Percentiles rank a stretch among this genome's conserved stretches.
phyloP scores from a whole-genome alignment of 2,888 invertebrate species.

The Seira sanloemensis region DNA sequence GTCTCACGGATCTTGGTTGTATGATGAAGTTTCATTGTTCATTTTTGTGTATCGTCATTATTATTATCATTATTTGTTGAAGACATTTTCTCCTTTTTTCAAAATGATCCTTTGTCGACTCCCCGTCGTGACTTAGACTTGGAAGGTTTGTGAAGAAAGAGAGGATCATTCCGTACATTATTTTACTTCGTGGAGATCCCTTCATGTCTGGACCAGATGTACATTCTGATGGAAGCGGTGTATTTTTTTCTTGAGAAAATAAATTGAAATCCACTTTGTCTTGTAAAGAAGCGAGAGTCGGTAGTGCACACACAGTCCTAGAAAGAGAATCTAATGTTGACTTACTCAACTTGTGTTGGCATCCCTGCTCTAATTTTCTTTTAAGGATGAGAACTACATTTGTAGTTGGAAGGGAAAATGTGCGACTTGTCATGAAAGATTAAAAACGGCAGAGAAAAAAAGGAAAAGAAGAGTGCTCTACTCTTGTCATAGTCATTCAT shows the following conservation, averaged over 20 bases:
- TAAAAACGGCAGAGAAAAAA: too few relatives aligned
- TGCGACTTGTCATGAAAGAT: slow-evolving; percentile 1
- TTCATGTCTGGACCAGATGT: not conserved
- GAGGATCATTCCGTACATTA: not conserved
- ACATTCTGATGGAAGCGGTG: slow-evolving; percentile 2
- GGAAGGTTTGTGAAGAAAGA: not conserved
- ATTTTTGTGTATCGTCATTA: slow-evolving; percentile 19
- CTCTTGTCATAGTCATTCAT: not conserved
- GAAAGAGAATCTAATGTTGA: not conserved
- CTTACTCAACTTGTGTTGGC: not conserved
- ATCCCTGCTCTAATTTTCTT: slow-evolving; percentile 4
- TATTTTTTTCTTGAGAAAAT: not conserved
- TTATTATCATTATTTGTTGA: slow-evolving; percentile 17
- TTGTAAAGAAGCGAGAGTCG: not conserved
- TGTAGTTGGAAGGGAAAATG: not conserved
- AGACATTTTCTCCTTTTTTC: slow-evolving; percentile 15
- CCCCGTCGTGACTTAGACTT: slow-evolving; percentile 41
- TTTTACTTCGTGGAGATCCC: slow-evolving; percentile 10
- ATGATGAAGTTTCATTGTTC: slow-evolving; percentile 12
- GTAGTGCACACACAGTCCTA: slow-evolving; percentile 3
- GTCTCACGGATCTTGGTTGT: not conserved
- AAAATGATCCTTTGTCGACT: slow-evolving; percentile 24
- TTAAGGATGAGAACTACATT: not conserved
- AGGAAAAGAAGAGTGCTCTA: not conserved
- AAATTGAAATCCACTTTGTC: slow-evolving; percentile 12